Base-by-base conservation (phyloP, 2,113 vertebrate species). In the Neopipo cinnamomea region DNA sequence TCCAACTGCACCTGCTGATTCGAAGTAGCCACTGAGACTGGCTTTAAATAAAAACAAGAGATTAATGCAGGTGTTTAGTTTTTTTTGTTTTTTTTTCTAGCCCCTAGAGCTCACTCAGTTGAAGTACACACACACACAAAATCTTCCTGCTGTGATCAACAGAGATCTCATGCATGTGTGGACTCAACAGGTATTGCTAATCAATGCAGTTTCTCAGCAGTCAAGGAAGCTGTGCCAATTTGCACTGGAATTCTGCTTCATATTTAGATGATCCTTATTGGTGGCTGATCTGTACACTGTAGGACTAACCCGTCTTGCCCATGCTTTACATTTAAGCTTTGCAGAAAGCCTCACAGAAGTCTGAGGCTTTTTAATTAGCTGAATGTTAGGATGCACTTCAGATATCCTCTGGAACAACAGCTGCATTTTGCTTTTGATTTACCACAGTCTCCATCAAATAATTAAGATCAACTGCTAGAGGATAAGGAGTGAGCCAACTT, bases 141-240 rank as follows among this genome's bases (percentile, higher is more conserved):
- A 21, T 41, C 33, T 85, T 83, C 75, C 68, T 80, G 68, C 68
- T 90, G 63, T 47, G 78, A 74, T 62, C 65, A 94, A 73, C 44
- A 80, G 62, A 82, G 67, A 90, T 90, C 67, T 90, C 78, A 74
- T 44, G 67, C 58, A 76, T 71, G n/a, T 89, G 59, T 62, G 35
- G 50, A 53, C 42, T 91, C 78, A 53, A 96, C 82, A 91, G 74
- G 81, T 93, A 55, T 84, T 88, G 55, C 39, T 89, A 91, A 89
- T 93, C 89, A 73, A 70, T 94, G 85, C 24, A 16, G 30, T 70
- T 91, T 70, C 67, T 89, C 55, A 71, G 53, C 53, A 83, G 41
- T 50, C 59, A 50, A 76, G 67, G 58, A 76, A 91, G 28, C 37
- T 73, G 30, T 82, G 72, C 33, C 81, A 93, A 62, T 80, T 77